phyloP scores from a whole-genome alignment of 1,140 invertebrate genomes.

The Himalopsyche phryganea region DNA sequence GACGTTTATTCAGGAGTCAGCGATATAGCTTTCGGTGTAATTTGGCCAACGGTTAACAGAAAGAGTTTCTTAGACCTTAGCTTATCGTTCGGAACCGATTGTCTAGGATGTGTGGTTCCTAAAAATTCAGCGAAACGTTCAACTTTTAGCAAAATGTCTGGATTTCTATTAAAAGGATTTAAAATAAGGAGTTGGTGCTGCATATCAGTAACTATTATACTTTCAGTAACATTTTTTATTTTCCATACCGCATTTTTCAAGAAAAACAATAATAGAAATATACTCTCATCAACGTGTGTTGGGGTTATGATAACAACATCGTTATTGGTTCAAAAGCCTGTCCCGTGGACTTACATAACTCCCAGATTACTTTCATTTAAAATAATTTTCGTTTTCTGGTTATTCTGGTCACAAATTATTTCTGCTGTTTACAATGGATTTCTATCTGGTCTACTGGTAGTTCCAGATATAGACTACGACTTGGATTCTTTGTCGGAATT shows the following conservation, averaged over 20 bases:
- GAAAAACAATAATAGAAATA: background rate
- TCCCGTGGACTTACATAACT: conserved; percentile 7
- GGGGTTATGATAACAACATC: conserved; percentile 11
- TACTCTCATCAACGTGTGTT: background rate
- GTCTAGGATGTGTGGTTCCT: conserved; percentile 13
- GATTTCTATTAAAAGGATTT: conserved; percentile 10
- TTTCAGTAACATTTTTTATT: background rate
- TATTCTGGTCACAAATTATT: conserved; percentile 15
- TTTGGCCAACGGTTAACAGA: conserved; percentile 13
- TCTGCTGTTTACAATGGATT: conserved; percentile 12
- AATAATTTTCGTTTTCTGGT: conserved; percentile 11
- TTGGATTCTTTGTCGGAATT: conserved; percentile 12
- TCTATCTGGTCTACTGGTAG: conserved; percentile 6
- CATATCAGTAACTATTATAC: conserved; percentile 4
- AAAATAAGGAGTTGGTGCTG: conserved; percentile 1
- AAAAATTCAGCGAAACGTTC: background rate
- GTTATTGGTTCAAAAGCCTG: conserved; percentile 8
- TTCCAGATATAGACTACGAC: background rate
- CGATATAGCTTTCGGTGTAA: conserved; percentile 16
- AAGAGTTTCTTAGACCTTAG: conserved; percentile 1
- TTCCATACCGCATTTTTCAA: background rate
- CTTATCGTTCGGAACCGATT: conserved; percentile 3
- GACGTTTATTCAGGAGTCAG: conserved; percentile 9
- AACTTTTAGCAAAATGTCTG: background rate
- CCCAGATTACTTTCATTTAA: conserved; percentile 5